Evolutionary conservation across 2,113 vertebrate genomes (phyloP).

Genomic region (Acanthochromis polyacanthus): DNA sequence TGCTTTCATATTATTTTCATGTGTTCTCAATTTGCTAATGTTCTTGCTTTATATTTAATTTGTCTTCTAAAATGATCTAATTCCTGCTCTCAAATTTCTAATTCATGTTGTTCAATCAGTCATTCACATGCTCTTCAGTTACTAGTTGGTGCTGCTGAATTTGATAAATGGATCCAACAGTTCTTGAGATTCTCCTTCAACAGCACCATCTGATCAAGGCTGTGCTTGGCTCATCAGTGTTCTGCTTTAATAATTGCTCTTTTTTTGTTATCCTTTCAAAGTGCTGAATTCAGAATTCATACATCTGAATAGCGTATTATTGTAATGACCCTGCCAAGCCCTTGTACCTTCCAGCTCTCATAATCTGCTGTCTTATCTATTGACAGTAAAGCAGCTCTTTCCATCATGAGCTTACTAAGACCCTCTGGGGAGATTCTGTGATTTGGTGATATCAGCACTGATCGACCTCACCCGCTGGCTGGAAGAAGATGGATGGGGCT

Average conservation of each 20-base stretch:
- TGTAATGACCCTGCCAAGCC: background rate
- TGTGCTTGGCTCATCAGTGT: background rate
- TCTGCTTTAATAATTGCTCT: no score
- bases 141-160: no score
- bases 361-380: background rate
- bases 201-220: background rate
- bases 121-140: no score
- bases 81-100: no score
- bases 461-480: background rate
- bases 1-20: no score
- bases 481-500: constrained; percentile 7
- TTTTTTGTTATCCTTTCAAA: no score
- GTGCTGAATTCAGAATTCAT: background rate
- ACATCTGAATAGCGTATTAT: background rate
- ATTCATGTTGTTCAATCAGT: no score
- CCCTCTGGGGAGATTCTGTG: background rate
- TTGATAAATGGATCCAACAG: background rate
- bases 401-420: constrained; percentile 18
- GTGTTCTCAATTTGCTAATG: no score
- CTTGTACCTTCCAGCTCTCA: background rate
- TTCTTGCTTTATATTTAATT: no score
- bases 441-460: constrained; percentile 12
- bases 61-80: no score
- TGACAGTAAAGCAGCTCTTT: background rate
- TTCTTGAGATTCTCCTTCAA: background rate